Conservation (phyloP, 2,888 invertebrate genomes). For the Stenotaenia linearis region DNA sequence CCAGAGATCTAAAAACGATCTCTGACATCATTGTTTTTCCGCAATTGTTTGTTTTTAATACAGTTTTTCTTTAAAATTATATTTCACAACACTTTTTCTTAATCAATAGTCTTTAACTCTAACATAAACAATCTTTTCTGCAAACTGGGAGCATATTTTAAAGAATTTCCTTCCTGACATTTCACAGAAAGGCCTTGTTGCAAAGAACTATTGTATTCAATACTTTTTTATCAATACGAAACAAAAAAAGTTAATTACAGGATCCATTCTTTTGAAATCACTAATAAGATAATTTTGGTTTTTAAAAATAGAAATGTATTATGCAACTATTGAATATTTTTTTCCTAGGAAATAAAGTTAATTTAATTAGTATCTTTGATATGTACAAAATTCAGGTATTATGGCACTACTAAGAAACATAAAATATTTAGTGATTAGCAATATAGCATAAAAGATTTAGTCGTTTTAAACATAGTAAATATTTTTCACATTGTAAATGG, state of each 20-base stretch:
- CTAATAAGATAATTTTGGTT: background rate
- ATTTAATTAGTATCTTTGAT: background rate
- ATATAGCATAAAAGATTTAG: background rate
- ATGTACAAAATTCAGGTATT: background rate
- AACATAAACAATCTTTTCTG: too few species aligned
- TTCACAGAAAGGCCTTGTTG: background rate
- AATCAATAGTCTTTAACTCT: too few species aligned
- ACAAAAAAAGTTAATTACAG: background rate
- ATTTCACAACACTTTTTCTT: too few species aligned
- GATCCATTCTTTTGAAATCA: too few species aligned
- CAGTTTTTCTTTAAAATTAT: too few species aligned
- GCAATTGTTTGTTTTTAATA: too few species aligned
- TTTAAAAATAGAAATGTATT: background rate
- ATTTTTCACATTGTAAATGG: background rate
- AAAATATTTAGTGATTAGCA: background rate
- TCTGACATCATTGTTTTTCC: too few species aligned
- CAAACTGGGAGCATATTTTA: too few species aligned
- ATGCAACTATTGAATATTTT: background rate
- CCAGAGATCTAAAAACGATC: too few species aligned
- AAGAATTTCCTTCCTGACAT: too few species aligned
- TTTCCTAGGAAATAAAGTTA: background rate
- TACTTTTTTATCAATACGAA: background rate
- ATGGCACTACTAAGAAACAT: background rate
- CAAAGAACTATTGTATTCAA: background rate
- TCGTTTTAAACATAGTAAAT: background rate